A percentile compares a stretch with the other conserved stretches of the same genome.
phyloP scores from a whole-genome alignment of 1,140 invertebrate genomes.

The Drosophila burlai region DNA sequence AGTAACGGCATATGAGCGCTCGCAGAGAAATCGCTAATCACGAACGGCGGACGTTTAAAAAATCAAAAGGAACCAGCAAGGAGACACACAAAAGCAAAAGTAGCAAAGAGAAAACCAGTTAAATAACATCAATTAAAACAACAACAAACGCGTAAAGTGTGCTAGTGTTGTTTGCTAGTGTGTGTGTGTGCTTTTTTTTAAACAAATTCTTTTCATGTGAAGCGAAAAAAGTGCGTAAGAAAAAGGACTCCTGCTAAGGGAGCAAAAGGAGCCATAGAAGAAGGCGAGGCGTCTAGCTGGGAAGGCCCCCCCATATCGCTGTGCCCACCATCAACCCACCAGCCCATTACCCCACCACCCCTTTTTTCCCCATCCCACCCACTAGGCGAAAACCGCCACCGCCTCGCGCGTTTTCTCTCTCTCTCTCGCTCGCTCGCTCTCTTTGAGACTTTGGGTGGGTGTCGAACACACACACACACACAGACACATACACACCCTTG shows the following conservation, averaged over 20 bases:
- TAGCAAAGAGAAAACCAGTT: conserved; percentile 17
- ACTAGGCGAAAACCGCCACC: conserved; percentile 33
- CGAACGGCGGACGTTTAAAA: conserved; percentile 65
- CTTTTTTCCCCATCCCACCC: conserved; percentile 3
- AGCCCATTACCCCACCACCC: background rate
- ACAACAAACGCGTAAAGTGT: conserved; percentile 13
- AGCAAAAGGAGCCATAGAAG: conserved; percentile 30
- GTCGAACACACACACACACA: conserved; percentile 27
- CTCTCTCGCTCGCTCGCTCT: conserved; percentile 3
- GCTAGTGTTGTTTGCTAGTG: background rate
- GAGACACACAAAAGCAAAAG: conserved; percentile 13
- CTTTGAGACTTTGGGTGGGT: conserved; percentile 29
- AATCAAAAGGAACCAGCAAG: conserved; percentile 27
- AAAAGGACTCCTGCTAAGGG: conserved; percentile 1
- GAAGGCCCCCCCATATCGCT: background rate
- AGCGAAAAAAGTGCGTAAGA: conserved; percentile 36
- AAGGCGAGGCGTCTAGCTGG: conserved; percentile 73
- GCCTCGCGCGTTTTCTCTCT: conserved; percentile 11
- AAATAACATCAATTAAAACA: conserved; percentile 16
- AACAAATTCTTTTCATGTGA: conserved; percentile 69
- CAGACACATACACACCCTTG: conserved; percentile 41
- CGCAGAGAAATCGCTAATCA: conserved; percentile 75
- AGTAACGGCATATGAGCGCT: conserved; percentile 82
- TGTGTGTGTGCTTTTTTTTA: conserved; percentile 30
- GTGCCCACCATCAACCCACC: background rate